These are phyloP conservation scores for Leptocoma aspasia DNA, from an alignment of 2,113 vertebrate species.

Conservation along the genomic window DNA sequence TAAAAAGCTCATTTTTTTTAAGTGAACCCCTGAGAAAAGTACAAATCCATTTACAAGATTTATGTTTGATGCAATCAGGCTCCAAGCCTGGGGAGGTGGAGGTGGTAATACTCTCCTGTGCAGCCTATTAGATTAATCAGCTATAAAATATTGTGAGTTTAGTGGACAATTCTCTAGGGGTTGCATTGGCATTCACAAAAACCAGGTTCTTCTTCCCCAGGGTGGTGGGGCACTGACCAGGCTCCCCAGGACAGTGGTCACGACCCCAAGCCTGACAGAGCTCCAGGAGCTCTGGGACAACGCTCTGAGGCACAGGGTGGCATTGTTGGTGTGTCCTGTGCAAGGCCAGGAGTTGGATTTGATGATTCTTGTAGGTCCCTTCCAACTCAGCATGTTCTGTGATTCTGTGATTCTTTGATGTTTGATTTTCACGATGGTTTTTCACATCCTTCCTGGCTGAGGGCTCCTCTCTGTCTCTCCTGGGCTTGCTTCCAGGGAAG, in stretches of 20 bases:
- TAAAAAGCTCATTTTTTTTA: neutral
- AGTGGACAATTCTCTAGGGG: neutral
- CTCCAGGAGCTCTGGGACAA: neutral
- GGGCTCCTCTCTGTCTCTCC: neutral
- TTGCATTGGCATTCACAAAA: neutral
- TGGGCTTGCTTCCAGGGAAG: neutral
- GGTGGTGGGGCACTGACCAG: neutral
- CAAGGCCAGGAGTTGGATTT: neutral
- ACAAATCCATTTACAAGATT: neutral
- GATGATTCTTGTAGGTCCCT: neutral
- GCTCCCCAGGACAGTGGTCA: neutral
- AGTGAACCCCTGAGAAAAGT: neutral
- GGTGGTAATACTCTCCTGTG: neutral
- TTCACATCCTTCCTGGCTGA: neutral
- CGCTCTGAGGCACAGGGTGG: rapidly evolving
- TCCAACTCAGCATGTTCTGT: neutral
- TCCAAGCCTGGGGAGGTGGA: neutral
- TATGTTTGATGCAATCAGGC: neutral
- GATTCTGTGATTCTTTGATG: neutral
- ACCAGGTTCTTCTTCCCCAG: neutral
- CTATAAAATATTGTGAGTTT: neutral
- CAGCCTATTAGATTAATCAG: neutral
- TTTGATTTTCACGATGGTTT: neutral
- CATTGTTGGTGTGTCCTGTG: neutral
- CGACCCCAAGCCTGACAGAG: neutral